Evolutionary conservation across 2,888 invertebrate species (phyloP), one percentile per base, ranked within the genome.

Genomic region (Toxonevra muliebris): DNA sequence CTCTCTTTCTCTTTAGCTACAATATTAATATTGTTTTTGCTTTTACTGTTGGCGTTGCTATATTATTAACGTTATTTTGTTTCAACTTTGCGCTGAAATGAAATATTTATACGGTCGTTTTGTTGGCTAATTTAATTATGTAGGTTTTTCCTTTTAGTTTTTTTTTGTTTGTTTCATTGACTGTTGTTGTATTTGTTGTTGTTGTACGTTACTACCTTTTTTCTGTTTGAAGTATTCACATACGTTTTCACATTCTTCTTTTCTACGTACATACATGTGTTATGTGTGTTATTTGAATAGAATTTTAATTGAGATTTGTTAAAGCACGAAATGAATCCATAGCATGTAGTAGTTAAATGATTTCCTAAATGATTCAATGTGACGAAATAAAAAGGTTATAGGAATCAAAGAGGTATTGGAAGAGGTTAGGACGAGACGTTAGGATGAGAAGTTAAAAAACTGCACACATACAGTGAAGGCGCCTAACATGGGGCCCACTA

Each of bases 51-150:
- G 50, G 3, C 30, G 30, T 30, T 30, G 52, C n/a, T 7, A n/a
- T 10, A 7, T n/a, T 50, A 2, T 30, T 52, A n/a, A 40, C 15
- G 42, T 30, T 30, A 30, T 30, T 30, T 30, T 30, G 30, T 30
- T 30, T 30, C 19, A 17, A 12, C 42, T 42, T 15, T 43, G 30
- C 55, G 48, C 45, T 48, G 48, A 15, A 48, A 20, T 60, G 45
- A 13, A 41, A 19, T 61, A 61, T 50, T 64, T 65, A 60, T 59
- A 55, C 59, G 55, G 52, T 64, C 55, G 58, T 43, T 65, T 69
- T 69, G 66, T 69, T 66, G 60, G 66, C 62, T 63, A 69, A 69
- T 69, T 69, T 59, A 54, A 69, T 63, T 63, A 55, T 12, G 40
- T 50, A 5, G 10, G 13, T 17, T 52, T 52, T n/a, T n/a, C 19